phyloP scores from a whole-genome alignment of 2,797 vertebrate species.

The Chelon labrosus region DNA sequence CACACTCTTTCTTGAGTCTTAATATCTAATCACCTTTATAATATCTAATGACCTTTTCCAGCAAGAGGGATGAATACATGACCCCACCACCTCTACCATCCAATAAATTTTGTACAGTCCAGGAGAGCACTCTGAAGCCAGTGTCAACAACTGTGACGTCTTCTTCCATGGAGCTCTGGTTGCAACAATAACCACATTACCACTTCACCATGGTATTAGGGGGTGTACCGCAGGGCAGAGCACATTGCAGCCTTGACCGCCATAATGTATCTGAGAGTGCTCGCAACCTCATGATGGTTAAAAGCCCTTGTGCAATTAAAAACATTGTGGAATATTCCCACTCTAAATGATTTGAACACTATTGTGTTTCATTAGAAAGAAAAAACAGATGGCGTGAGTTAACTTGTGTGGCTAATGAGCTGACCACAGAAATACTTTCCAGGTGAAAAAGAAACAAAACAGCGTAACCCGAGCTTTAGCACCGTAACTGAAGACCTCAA shows the following conservation, averaged over 20 bases:
- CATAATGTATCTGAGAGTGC: conserved; percentile 13
- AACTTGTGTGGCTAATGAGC: not conserved
- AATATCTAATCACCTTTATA: not conserved
- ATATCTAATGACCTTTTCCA: not conserved
- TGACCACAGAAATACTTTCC: not conserved
- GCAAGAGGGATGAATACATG: not conserved
- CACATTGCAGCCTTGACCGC: conserved; percentile 11
- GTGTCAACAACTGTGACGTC: conserved; percentile 3
- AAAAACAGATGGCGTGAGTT: not conserved
- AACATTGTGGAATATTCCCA: not conserved
- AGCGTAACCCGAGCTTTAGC: conserved; percentile 33
- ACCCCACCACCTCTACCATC: not conserved
- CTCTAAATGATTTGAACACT: not conserved
- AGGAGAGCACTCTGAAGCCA: not conserved
- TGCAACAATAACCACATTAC: conserved; percentile 33
- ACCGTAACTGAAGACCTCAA: not conserved
- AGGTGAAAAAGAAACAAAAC: conserved; percentile 2
- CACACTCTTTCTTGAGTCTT: no score
- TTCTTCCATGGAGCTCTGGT: conserved; percentile 4
- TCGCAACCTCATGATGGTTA: conserved; percentile 19
- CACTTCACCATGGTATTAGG: conserved; percentile 25
- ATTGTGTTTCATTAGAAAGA: not conserved
- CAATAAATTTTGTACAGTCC: not conserved
- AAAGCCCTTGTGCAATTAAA: not conserved
- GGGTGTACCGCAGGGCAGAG: conserved; percentile 27